Conservation (phyloP, 2,113 vertebrate genomes). For the Felis chaus region DNA sequence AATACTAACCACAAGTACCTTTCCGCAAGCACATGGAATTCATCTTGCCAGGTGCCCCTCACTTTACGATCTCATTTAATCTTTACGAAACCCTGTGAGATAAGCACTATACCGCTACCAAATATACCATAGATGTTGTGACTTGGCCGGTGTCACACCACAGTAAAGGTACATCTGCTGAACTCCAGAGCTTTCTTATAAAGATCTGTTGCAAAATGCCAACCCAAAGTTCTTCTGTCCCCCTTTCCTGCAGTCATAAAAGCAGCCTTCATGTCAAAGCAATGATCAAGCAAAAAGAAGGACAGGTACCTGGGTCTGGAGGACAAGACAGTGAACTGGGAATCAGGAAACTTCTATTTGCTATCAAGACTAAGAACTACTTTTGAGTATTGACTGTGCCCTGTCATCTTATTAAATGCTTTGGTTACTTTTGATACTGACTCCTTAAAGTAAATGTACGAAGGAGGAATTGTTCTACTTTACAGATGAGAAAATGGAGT, state of each 20-base stretch:
- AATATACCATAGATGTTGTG: not conserved
- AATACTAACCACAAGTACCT: not conserved
- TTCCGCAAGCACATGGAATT: not conserved
- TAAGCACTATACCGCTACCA: not conserved
- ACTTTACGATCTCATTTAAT: not conserved
- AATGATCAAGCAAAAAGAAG: not conserved
- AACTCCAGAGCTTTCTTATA: not conserved
- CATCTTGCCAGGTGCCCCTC: not conserved
- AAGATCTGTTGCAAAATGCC: not conserved
- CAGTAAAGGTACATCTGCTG: not conserved
- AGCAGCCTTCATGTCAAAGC: not conserved
- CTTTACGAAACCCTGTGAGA: not conserved
- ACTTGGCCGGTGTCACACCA: too few species aligned
- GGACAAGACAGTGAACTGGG: not conserved
- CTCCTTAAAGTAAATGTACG: not conserved
- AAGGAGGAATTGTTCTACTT: not conserved
- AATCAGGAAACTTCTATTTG: not conserved
- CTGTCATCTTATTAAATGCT: not conserved
- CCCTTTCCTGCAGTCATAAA: not conserved
- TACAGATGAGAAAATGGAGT: not conserved
- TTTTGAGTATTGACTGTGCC: not conserved
- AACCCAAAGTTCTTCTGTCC: not conserved
- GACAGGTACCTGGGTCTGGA: not conserved
- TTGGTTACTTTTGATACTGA: not conserved
- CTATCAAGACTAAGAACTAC: not conserved